Evolutionary conservation across 1,140 invertebrate genomes (phyloP).

Genomic region (Drosophila insularis): DNA sequence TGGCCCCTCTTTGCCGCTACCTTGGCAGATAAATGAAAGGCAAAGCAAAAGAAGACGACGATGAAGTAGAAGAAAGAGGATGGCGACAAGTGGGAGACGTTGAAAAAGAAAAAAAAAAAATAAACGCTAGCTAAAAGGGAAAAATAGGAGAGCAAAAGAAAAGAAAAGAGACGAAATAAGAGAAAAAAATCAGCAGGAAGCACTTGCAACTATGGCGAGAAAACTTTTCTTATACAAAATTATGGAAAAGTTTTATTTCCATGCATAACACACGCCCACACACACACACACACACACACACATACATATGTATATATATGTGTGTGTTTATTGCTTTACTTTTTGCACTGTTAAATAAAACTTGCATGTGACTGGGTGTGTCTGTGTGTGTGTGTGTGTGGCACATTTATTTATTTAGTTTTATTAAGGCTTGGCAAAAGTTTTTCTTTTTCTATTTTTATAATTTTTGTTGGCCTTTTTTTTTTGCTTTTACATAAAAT

Average conservation of each 20-base stretch:
- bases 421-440: conserved; percentile 55
- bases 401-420: conserved; percentile 76
- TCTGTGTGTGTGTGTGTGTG: conserved; percentile 18
- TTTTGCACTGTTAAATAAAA: conserved; percentile 65
- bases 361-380: conserved; percentile 25
- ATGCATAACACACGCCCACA: conserved; percentile 64
- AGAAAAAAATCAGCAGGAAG: conserved; percentile 58
- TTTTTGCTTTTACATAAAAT: conserved; percentile 50
- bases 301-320: conserved; percentile 20
- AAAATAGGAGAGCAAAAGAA: conserved; percentile 5
- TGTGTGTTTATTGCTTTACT: conserved; percentile 70
- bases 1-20: too few relatives aligned
- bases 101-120: neutral
- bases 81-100: neutral
- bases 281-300: conserved; percentile 19
- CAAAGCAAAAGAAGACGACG: neutral
- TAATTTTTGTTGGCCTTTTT: neutral
- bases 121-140: conserved; percentile 5
- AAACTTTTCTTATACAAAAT: conserved; percentile 79
- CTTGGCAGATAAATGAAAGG: neutral
- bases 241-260: conserved; percentile 78
- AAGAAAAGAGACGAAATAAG: conserved; percentile 11
- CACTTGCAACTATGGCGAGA: conserved; percentile 74
- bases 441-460: conserved; percentile 36
- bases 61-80: neutral